A percentile compares a stretch with the other conserved stretches of the same genome.
These are phyloP conservation scores for Sebastiscus albofasciatus DNA, from an alignment of 2,797 vertebrate species.

Conservation along the genomic window DNA sequence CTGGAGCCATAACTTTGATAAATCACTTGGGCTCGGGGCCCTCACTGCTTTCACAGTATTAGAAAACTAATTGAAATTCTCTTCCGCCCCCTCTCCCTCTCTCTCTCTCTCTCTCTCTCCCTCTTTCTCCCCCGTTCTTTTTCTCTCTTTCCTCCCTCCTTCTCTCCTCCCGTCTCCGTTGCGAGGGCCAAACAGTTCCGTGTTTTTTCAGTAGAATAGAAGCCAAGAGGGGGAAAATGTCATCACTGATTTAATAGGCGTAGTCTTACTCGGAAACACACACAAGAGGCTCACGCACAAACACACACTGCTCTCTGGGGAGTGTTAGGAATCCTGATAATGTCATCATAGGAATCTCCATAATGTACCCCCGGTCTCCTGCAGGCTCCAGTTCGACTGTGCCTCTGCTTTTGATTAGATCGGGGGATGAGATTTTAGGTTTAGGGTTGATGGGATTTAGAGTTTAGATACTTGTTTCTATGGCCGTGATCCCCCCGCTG, in stretches of 20 bases:
- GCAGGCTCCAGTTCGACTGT: conserved; percentile 56
- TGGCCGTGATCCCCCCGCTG: conserved; percentile 24
- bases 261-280: conserved; percentile 55
- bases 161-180: conserved; percentile 46
- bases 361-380: conserved; percentile 66
- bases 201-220: conserved; percentile 62
- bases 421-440: conserved; percentile 47
- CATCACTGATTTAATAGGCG: conserved; percentile 81
- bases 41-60: conserved; percentile 84
- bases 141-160: conserved; percentile 27
- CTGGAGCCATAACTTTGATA: conserved; percentile 86
- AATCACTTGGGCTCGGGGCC: conserved; percentile 84
- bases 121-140: conserved; percentile 3
- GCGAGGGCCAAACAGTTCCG: conserved; percentile 53
- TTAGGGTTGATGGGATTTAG: conserved; percentile 68
- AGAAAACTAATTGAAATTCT: conserved; percentile 87
- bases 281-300: conserved; percentile 36
- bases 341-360: conserved; percentile 81
- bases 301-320: conserved; percentile 60
- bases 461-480: conserved; percentile 62
- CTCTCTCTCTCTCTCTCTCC: not conserved
- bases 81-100: conserved; percentile 57
- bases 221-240: conserved; percentile 79
- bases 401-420: conserved; percentile 58
- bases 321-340: conserved; percentile 78